Percentiles rank a stretch among this genome's conserved stretches.
Conservation (phyloP, 35 echinoderm and acorn worm genomes). For the Stichopus chloronotus region DNA sequence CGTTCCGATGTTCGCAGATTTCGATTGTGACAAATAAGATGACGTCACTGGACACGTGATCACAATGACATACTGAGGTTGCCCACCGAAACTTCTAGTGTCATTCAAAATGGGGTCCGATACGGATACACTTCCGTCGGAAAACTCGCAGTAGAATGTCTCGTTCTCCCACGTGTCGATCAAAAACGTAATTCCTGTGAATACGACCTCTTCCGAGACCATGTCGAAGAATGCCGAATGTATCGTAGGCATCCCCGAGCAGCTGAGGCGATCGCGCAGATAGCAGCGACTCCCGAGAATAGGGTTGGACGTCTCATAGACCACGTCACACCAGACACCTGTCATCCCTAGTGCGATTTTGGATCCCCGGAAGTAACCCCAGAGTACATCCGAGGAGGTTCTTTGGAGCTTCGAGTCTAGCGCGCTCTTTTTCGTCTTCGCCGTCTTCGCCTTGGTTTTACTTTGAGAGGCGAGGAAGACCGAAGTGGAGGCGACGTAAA, state of each 20-base stretch:
- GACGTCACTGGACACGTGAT: slow-evolving; percentile 77
- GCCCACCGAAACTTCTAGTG: slow-evolving; percentile 78
- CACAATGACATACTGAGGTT: slow-evolving; percentile 77
- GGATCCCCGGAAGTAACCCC: slow-evolving; percentile 41
- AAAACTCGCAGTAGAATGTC: slow-evolving; percentile 81
- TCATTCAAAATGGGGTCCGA: slow-evolving; percentile 77
- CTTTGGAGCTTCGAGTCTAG: not conserved
- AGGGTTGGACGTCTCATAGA: slow-evolving; percentile 42
- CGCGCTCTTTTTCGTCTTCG: not conserved
- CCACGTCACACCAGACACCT: slow-evolving; percentile 39
- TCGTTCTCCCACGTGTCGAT: slow-evolving; percentile 65
- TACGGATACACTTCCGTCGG: slow-evolving; percentile 47
- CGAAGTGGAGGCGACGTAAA: not conserved
- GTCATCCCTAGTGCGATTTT: slow-evolving; percentile 46
- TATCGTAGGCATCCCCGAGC: slow-evolving; percentile 78
- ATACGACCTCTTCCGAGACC: slow-evolving; percentile 63
- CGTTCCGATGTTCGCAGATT: not conserved
- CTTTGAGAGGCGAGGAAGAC: not conserved
- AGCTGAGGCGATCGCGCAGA: slow-evolving; percentile 32
- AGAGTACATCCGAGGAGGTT: slow-evolving; percentile 30
- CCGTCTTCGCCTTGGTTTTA: not conserved
- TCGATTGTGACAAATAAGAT: not conserved
- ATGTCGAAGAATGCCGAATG: slow-evolving; percentile 85
- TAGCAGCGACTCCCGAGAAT: slow-evolving; percentile 16
- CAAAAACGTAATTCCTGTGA: slow-evolving; percentile 66